Evolutionary conservation across 2,113 vertebrate species (phyloP).

Genomic region (Pygoscelis adeliae): DNA sequence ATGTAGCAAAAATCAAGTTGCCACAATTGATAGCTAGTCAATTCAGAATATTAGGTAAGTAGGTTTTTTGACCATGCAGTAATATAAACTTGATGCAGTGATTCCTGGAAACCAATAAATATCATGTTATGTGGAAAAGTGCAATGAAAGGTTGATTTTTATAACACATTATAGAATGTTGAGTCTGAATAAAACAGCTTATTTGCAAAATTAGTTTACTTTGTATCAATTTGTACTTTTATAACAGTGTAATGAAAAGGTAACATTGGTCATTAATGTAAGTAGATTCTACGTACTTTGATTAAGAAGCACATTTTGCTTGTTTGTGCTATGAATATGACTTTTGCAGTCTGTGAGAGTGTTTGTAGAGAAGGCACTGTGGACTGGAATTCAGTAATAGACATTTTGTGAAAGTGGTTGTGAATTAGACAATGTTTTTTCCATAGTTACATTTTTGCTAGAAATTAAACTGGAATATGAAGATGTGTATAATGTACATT

Average conservation of each 20-base stretch:
- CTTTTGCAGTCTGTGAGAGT: background rate
- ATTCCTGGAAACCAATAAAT: conserved; percentile 42
- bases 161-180: conserved; percentile 8
- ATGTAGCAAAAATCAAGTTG: background rate
- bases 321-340: background rate
- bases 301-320: conserved; percentile 34
- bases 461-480: conserved; percentile 49
- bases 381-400: background rate
- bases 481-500: conserved; percentile 16
- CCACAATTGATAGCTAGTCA: background rate
- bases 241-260: conserved; percentile 29
- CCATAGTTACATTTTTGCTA: background rate
- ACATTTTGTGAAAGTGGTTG: background rate
- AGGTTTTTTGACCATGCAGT: background rate
- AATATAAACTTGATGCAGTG: background rate
- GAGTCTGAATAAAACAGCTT: conserved; percentile 9
- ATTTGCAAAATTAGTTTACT: conserved; percentile 43
- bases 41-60: background rate
- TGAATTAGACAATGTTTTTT: background rate
- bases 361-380: background rate
- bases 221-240: conserved; percentile 48
- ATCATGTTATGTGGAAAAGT: conserved; percentile 37
- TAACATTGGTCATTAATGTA: background rate
- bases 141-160: conserved; percentile 68
- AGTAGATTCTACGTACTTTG: background rate